Evolutionary conservation across 2,113 vertebrate genomes (phyloP).

Genomic region (Ariopsis seemanni): DNA sequence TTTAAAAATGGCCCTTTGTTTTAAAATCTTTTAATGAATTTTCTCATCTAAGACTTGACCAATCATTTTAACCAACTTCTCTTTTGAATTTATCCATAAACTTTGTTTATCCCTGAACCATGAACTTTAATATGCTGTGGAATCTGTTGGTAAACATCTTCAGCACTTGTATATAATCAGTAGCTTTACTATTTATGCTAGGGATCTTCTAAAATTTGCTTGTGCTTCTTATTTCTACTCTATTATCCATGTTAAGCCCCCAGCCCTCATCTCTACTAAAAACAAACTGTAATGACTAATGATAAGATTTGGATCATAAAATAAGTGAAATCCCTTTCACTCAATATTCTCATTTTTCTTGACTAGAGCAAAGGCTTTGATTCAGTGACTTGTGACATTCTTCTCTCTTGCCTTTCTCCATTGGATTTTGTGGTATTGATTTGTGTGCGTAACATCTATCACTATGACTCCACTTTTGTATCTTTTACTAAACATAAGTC

Average conservation of each 20-base stretch:
- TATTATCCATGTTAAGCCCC: background rate
- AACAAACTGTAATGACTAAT: conserved; percentile 6
- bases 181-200: background rate
- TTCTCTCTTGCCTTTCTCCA: background rate
- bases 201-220: background rate
- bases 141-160: background rate
- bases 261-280: background rate
- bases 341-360: background rate
- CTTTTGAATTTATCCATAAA: background rate
- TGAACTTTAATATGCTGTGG: background rate
- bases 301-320: background rate
- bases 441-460: background rate
- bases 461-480: background rate
- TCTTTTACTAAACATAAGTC: background rate
- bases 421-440: background rate
- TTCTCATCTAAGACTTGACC: background rate
- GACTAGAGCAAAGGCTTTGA: background rate
- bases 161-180: background rate
- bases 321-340: background rate
- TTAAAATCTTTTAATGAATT: background rate
- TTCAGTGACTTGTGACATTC: background rate
- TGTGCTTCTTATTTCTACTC: background rate
- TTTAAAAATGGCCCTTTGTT: background rate
- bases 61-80: background rate
- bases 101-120: background rate